Conservation (phyloP, 2,113 vertebrate species). For the Nannobrachium achirus region DNA sequence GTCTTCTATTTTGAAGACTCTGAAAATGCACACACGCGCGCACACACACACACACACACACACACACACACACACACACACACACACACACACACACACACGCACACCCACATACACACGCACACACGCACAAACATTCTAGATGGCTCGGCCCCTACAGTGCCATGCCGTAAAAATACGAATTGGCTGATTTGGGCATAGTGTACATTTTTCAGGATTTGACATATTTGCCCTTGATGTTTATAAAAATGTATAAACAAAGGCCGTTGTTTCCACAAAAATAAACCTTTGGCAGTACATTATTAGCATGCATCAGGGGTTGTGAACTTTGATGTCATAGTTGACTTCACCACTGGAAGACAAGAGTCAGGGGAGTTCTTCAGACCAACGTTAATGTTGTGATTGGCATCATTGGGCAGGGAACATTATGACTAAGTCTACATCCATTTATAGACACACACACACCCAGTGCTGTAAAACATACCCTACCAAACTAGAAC, state of each 20-base stretch:
- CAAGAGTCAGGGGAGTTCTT: conserved; percentile 48
- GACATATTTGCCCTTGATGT: too few species aligned
- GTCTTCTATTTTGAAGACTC: too few species aligned
- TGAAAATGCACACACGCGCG: too few species aligned
- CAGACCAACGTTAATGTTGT: conserved; percentile 47
- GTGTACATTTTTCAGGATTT: too few species aligned
- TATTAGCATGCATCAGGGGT: conserved; percentile 38
- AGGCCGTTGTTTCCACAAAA: not conserved
- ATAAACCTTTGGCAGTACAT: conserved; percentile 43
- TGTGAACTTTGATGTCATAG: conserved; percentile 46
- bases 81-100: conserved; percentile 4
- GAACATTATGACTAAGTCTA: conserved; percentile 57
- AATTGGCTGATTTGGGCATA: too few species aligned
- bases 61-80: not conserved
- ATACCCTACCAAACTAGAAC: conserved; percentile 1
- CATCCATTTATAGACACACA: conserved; percentile 41
- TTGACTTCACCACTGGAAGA: conserved; percentile 64
- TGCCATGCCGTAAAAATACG: too few species aligned
- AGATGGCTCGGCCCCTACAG: too few species aligned
- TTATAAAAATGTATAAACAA: too few species aligned
- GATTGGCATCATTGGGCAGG: conserved; percentile 62
- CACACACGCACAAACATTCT: not conserved
- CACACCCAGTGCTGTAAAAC: conserved; percentile 58
- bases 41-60: too few species aligned
- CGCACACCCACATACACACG: not conserved